Conservation (phyloP, 2,888 invertebrate genomes). For the Leptinotarsa juncta region DNA sequence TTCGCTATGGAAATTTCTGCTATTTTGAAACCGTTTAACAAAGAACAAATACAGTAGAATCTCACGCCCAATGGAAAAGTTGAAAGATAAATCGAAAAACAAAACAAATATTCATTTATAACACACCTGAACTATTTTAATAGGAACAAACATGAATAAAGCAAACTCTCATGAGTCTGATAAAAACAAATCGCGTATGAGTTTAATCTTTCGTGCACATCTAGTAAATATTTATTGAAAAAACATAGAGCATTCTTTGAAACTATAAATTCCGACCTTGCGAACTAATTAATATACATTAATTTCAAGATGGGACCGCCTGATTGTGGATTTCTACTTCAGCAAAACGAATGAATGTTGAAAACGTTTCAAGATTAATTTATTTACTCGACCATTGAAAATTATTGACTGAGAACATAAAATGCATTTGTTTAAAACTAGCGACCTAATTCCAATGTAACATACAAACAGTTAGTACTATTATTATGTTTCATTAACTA, state of each 20-base stretch:
- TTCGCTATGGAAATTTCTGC: too few species aligned
- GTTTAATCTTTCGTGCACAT: conserved; percentile 1
- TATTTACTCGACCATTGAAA: neutral
- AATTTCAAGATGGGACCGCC: conserved; percentile 14
- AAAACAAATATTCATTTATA: neutral
- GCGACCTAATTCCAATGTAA: too few species aligned
- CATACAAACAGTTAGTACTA: too few species aligned
- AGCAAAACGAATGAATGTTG: neutral
- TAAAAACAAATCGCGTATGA: neutral
- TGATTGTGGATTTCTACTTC: neutral
- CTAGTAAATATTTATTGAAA: conserved; percentile 28
- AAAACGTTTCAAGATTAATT: neutral
- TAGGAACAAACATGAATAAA: neutral
- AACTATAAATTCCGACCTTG: conserved; percentile 32
- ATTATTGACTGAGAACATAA: neutral
- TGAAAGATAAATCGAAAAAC: neutral
- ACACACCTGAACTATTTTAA: too few species aligned
- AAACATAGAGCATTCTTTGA: conserved; percentile 23
- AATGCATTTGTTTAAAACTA: neutral
- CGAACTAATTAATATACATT: conserved; percentile 26
- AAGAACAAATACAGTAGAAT: too few species aligned
- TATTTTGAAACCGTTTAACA: too few species aligned
- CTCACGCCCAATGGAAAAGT: too few species aligned
- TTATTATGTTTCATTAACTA: too few species aligned
- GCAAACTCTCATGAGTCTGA: neutral